Evolutionary conservation across 2,888 invertebrate genomes (phyloP), one percentile per base, ranked within the genome.

Genomic region (Agrypnus murinus): DNA sequence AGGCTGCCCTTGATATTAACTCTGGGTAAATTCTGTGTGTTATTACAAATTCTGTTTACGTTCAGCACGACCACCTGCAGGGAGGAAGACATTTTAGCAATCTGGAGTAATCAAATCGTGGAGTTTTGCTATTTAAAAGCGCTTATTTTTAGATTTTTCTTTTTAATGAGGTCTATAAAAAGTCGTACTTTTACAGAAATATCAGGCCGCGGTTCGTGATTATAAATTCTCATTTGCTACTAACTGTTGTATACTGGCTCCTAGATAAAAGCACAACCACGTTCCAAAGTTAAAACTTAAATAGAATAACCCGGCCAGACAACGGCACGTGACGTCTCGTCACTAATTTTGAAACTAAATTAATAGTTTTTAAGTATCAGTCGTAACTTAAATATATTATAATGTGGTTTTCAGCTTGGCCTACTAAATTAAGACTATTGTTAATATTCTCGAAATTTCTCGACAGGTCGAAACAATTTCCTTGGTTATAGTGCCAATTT

Each of bases 301-400:
- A 69, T 69, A 69, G 69, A 38, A 65, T 65, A 60, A 65, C 69
- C 69, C 69, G 65, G 69, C 59, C 69, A 69, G 69, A 69, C 69
- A 69, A 65, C 65, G 59, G 55, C 69, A 69, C 69, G 69, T 69
- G 69, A 69, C 63, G 63, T 69, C 69, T 69, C 36, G 65, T 31
- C 55, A 69, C 69, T 69, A 69, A 65, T 65, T 69, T 59, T 69
- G 64, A 65, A 69, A 43, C 55, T 57, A 69, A 69, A 69, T 69
- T 69, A 69, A 69, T 64, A 58, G 69, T 59, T 66, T 66, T 66
- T 12, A 59, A 43, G 57, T 57, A 36, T 34, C 10, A 65, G 43
- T 45, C 4, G 58, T 15, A n/a, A 48, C 25, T 8, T 48, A 6
- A 10, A 19, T n/a, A 3, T 25, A 36, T 36, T 36, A 36, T 36